phyloP scores from a whole-genome alignment of 2,113 vertebrate genomes.

The Onychorhynchus coronatus region DNA sequence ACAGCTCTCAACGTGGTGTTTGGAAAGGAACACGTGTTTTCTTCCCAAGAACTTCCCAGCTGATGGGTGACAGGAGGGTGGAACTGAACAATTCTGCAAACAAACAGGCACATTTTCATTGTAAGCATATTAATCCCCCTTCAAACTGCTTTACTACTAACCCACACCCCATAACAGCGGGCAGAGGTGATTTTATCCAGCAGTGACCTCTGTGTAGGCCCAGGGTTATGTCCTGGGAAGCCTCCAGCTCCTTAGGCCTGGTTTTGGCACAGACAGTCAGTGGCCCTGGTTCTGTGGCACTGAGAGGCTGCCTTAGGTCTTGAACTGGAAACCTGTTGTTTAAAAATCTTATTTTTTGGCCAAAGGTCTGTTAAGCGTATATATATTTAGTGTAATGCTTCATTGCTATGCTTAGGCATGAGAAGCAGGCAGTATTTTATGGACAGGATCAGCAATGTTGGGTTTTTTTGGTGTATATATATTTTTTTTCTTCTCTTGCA shows the following conservation, averaged over 20 bases:
- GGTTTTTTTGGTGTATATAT: rapidly evolving
- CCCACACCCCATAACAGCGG: background rate
- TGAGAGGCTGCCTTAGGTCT: background rate
- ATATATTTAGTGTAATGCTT: background rate
- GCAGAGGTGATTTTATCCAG: background rate
- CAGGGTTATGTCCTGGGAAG: background rate
- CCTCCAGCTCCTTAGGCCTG: background rate
- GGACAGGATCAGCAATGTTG: background rate
- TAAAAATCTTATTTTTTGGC: background rate
- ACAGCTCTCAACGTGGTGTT: background rate
- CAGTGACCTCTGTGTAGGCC: background rate
- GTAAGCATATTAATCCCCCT: background rate
- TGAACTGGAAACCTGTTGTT: background rate
- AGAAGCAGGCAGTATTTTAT: background rate
- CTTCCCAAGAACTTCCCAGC: background rate
- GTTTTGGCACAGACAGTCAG: background rate
- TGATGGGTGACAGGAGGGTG: background rate
- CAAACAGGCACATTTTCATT: background rate
- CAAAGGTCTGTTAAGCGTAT: rapidly evolving
- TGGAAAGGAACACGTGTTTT: background rate
- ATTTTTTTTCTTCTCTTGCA: background rate
- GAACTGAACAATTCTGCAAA: background rate
- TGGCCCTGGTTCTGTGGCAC: background rate
- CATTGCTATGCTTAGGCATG: rapidly evolving
- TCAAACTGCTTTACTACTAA: background rate